Base-by-base conservation (phyloP, 2,888 invertebrate genomes). In the Ditula angustiorana region DNA sequence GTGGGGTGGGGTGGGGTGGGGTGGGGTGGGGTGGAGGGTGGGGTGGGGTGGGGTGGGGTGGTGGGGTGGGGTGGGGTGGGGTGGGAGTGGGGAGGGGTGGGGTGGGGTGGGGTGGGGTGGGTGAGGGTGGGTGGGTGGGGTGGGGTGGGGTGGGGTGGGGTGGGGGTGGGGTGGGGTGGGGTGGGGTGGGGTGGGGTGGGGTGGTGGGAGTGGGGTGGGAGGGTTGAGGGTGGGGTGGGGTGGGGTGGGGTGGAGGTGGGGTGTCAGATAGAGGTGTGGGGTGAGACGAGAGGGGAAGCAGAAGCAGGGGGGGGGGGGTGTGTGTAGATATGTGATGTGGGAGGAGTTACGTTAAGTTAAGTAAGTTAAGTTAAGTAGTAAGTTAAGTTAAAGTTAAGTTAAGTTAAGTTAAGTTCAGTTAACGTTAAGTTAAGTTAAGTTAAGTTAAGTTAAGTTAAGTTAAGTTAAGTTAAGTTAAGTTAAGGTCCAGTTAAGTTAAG, bases 381-480 rank as follows among this genome's bases (percentile, higher is more conserved):
- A 24, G 50, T 50, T 50, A 50, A 26, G 50, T 50, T 50, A 16
- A 50, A 35, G 55, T 55, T 55, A 55, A 35, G 55, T 55, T 55
- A 55, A 35, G 55, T 55, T 55, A 55, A 35, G 55, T 55, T 55
- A 37, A 35, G 55, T 55, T 55, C 37, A 35, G 55, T 55, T 55
- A 37, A 57, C 35, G 52, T 53, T 50, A 47, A 26, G 53, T 59
- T 59, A 26, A 58, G 64, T 65, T 65, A 59, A 58, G 64, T 65
- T 65, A 59, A 58, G 64, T 59, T 65, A 65, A 58, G 64, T 65
- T 65, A 57, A 60, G 66, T 61, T 61, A 57, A 60, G 60, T 59
- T 49, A 35, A 46, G 47, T 59, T 47, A 35, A 46, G 47, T 59
- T 49, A 49, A 46, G 59, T 59, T 59, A 49, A 46, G 59, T 59